A percentile compares a stretch with the other conserved stretches of the same genome.
These are phyloP conservation scores for Tenodera sinensis DNA, from an alignment of 2,888 invertebrate species.

Conservation along the genomic window DNA sequence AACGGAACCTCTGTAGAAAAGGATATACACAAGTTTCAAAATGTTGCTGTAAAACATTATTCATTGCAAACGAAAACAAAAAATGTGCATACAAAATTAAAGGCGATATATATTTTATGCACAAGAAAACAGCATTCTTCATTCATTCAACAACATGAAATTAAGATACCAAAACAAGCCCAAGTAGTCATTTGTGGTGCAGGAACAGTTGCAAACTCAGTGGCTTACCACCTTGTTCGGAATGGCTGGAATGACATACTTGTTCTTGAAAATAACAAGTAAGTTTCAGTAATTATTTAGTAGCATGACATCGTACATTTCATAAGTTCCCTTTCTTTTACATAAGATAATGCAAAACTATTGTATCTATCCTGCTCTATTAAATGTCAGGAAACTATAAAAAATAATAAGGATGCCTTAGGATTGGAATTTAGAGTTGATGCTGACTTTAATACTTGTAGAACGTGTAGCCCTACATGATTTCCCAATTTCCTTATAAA, in stretches of 20 bases:
- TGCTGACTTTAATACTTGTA: too few species aligned
- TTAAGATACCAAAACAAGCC: conserved; percentile 42
- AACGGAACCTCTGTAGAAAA: background rate
- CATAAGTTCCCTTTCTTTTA: background rate
- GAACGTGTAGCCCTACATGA: too few species aligned
- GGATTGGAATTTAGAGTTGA: too few species aligned
- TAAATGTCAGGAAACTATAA: too few species aligned
- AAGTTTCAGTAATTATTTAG: conserved; percentile 33
- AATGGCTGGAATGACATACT: conserved; percentile 67
- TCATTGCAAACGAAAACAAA: background rate
- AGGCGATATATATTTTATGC: background rate
- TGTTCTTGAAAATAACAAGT: conserved; percentile 63
- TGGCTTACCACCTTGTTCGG: conserved; percentile 68
- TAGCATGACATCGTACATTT: too few species aligned
- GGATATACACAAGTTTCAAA: background rate
- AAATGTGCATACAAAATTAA: background rate
- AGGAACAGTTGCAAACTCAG: conserved; percentile 69
- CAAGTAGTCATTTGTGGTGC: conserved; percentile 61
- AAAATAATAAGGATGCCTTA: too few species aligned
- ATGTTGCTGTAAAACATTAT: background rate
- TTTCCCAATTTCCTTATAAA: too few species aligned
- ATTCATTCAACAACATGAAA: background rate
- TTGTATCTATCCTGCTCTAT: too few species aligned
- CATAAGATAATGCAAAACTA: background rate
- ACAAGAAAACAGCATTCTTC: background rate